Evolutionary conservation across 2,888 invertebrate species (phyloP).

Genomic region (Leucophenga maculata): DNA sequence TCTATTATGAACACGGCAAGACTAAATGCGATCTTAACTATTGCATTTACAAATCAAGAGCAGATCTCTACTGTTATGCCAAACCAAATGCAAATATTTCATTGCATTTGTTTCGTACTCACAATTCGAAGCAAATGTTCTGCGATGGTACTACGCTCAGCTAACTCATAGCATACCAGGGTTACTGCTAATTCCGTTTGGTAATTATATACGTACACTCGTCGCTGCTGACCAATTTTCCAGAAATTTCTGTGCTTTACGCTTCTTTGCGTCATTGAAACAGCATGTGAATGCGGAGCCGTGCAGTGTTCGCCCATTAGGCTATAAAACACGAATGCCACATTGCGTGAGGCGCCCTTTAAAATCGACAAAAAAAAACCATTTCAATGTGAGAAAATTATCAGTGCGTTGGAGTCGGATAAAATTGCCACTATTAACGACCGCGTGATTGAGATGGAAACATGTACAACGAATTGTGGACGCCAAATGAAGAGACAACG

Average conservation of each 20-base stretch:
- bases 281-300: constrained; percentile 26
- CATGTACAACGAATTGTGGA: too few relatives aligned
- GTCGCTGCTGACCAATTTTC: not conserved
- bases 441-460: constrained; percentile 49
- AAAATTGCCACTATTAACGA: constrained; percentile 61
- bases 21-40: too few relatives aligned
- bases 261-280: not conserved
- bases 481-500: not conserved
- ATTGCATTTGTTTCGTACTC: too few relatives aligned
- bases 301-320: constrained; percentile 51
- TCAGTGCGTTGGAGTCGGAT: constrained; percentile 67
- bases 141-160: too few relatives aligned
- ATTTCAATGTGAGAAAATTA: constrained; percentile 67
- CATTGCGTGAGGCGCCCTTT: constrained; percentile 69
- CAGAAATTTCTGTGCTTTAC: constrained; percentile 6
- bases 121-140: too few relatives aligned
- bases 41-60: too few relatives aligned
- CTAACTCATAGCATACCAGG: too few relatives aligned
- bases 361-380: constrained; percentile 55
- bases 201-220: too few relatives aligned
- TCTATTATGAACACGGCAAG: too few relatives aligned
- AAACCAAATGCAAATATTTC: too few relatives aligned
- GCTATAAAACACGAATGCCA: constrained; percentile 63
- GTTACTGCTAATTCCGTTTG: too few relatives aligned
- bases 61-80: too few relatives aligned